A percentile compares a stretch with the other conserved stretches of the same genome.
These are phyloP conservation scores for Stratiomys singularior DNA, from an alignment of 2,888 invertebrate species.

Conservation along the genomic window DNA sequence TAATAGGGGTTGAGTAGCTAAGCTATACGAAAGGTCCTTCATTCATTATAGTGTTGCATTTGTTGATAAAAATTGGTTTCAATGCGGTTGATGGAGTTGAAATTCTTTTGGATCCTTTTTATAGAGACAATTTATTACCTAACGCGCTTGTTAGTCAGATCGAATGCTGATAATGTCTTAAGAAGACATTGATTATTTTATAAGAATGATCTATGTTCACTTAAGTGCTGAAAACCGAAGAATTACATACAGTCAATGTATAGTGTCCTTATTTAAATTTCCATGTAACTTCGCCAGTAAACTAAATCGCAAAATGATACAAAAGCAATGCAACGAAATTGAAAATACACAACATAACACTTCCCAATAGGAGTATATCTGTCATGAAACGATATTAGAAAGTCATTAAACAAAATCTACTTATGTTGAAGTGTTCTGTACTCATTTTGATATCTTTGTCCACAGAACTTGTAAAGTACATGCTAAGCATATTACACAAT, in stretches of 20 bases:
- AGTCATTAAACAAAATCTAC: neutral
- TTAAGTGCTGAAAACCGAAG: too few relatives aligned
- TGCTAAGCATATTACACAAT: conserved; percentile 1
- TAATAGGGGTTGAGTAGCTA: neutral
- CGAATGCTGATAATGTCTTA: too few relatives aligned
- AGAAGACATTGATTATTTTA: too few relatives aligned
- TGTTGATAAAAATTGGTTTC: conserved; percentile 19
- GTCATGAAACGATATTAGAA: neutral
- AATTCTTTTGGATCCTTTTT: neutral
- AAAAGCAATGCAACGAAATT: too few relatives aligned
- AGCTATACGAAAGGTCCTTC: neutral
- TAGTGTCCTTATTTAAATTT: too few relatives aligned
- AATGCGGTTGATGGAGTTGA: conserved; percentile 10
- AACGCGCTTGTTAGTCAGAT: too few relatives aligned
- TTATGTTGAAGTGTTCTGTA: neutral
- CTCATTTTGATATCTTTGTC: neutral
- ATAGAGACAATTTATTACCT: neutral
- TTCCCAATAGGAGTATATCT: neutral
- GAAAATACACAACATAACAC: too few relatives aligned
- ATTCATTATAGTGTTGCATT: conserved; percentile 13
- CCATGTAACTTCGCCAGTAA: too few relatives aligned
- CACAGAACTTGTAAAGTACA: neutral
- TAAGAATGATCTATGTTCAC: too few relatives aligned
- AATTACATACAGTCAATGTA: too few relatives aligned
- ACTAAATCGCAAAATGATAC: too few relatives aligned